Conservation (phyloP, 2,888 invertebrate genomes). For the Brassicogethes aeneus region DNA sequence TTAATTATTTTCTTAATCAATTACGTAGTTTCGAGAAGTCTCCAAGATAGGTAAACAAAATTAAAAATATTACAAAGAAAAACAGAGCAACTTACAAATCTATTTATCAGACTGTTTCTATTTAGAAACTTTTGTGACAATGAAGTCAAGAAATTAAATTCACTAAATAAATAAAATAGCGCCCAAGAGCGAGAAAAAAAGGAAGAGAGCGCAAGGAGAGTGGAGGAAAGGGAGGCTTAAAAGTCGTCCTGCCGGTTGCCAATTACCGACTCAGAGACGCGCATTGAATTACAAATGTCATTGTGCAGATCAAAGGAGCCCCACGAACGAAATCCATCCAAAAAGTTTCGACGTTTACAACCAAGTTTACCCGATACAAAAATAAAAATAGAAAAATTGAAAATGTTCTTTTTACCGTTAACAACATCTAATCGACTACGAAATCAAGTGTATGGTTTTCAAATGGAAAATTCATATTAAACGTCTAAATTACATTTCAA, state of each 20-base stretch:
- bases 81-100: conserved; percentile 6
- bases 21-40: no score
- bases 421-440: no score
- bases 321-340: conserved; percentile 2
- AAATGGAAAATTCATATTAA: no score
- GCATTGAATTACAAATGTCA: conserved; percentile 30
- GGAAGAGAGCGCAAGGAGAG: conserved; percentile 6
- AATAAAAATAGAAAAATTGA: no score
- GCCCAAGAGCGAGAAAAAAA: conserved; percentile 1
- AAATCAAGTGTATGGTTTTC: no score
- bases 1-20: no score
- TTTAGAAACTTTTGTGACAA: conserved; percentile 2
- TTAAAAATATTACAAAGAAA: conserved; percentile 5
- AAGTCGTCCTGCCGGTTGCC: conserved; percentile 15
- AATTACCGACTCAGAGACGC: conserved; percentile 28
- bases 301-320: conserved; percentile 28
- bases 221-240: not conserved
- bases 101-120: conserved; percentile 3
- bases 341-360: not conserved
- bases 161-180: conserved; percentile 9
- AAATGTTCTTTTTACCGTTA: no score
- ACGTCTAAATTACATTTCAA: no score
- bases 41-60: not conserved
- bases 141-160: conserved; percentile 10
- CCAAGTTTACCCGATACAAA: not conserved